phyloP scores from a whole-genome alignment of 2,113 vertebrate species.

The Lepus americanus region DNA sequence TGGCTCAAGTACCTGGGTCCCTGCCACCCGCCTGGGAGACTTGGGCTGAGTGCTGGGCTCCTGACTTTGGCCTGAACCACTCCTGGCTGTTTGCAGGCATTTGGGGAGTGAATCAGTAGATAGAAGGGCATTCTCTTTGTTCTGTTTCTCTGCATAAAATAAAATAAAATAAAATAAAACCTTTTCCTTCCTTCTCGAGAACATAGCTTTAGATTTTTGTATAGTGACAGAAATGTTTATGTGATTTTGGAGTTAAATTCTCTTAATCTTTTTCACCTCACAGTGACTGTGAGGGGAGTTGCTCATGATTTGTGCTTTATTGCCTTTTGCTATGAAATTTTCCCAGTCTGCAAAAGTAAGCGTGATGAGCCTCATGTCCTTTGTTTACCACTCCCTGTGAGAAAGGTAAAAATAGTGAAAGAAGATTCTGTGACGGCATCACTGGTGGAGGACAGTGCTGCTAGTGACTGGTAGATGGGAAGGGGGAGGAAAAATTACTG shows the following conservation, averaged over 20 bases:
- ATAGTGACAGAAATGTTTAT: conserved; percentile 69
- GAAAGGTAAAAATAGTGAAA: conserved; percentile 80
- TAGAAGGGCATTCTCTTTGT: too few species aligned
- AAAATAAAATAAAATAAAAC: too few species aligned
- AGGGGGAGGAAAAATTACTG: background rate
- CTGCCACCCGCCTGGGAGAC: too few species aligned
- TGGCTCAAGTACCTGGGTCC: too few species aligned
- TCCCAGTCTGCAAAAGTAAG: conserved; percentile 81
- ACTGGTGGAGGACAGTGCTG: conserved; percentile 76
- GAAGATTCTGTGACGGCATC: conserved; percentile 74
- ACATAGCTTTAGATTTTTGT: conserved; percentile 54
- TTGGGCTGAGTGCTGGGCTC: too few species aligned
- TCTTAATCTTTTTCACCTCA: conserved; percentile 70
- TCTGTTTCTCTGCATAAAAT: too few species aligned
- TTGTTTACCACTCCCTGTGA: conserved; percentile 84
- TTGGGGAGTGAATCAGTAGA: too few species aligned
- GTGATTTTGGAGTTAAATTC: conserved; percentile 74
- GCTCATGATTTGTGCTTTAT: conserved; percentile 79
- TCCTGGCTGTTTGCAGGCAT: too few species aligned
- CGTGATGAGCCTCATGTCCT: conserved; percentile 82
- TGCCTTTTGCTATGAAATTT: conserved; percentile 84
- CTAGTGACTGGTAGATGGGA: conserved; percentile 60
- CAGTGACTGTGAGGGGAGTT: conserved; percentile 78
- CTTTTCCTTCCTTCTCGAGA: conserved; percentile 64
- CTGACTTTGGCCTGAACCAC: too few species aligned